Evolutionary conservation across 2,113 vertebrate genomes (phyloP).

Genomic region (Hemiscyllium ocellatum): DNA sequence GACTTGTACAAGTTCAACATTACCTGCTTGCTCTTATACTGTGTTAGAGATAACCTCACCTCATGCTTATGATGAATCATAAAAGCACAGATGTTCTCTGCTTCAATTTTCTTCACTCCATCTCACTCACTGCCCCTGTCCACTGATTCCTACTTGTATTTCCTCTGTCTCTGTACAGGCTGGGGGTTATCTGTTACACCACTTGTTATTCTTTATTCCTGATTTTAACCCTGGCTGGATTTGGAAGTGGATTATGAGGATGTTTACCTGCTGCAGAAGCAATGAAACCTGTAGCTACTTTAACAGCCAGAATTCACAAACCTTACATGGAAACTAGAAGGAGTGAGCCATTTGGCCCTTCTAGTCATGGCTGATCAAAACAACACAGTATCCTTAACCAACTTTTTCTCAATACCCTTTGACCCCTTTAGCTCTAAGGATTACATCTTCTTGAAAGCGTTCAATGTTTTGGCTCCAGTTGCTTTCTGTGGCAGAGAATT

Average conservation of each 20-base stretch:
- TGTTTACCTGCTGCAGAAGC: not conserved
- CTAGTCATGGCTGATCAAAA: too few species aligned
- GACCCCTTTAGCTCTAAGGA: too few species aligned
- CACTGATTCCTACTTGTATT: not conserved
- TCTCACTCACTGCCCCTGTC: not conserved
- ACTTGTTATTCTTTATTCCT: too few species aligned
- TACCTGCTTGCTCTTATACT: too few species aligned
- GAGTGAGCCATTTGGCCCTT: too few species aligned
- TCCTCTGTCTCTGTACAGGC: not conserved
- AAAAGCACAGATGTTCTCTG: not conserved
- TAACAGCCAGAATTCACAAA: not conserved
- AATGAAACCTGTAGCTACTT: not conserved
- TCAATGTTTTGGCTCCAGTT: too few species aligned
- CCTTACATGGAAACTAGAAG: not conserved
- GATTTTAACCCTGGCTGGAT: not conserved
- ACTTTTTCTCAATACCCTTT: too few species aligned
- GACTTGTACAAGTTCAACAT: too few species aligned
- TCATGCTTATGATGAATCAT: not conserved
- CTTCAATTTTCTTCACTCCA: not conserved
- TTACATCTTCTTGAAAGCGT: too few species aligned
- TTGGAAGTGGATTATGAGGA: not conserved
- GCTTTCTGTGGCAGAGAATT: too few species aligned
- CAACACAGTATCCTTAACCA: too few species aligned
- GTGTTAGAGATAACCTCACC: not conserved
- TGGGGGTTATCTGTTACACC: too few species aligned